Percentiles rank a stretch among this genome's conserved stretches.
Evolutionary conservation across 1,140 invertebrate genomes (phyloP).

Genomic region (Tetraneura akinire): DNA sequence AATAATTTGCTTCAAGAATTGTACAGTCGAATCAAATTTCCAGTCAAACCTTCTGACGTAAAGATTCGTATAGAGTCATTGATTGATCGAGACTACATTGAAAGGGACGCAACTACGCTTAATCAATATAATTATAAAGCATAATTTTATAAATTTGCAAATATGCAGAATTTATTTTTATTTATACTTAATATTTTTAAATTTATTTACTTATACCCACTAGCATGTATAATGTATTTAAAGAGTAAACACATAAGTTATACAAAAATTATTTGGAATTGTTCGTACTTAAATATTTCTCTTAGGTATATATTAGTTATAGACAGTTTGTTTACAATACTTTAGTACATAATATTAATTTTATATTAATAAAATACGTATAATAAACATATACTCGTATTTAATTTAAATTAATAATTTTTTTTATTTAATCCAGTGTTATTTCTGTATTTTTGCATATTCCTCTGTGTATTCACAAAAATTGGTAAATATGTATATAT

Average conservation of each 20-base stretch:
- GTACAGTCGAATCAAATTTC: slow-evolving; percentile 97
- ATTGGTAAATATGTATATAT: no score
- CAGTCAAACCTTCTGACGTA: slow-evolving; percentile 95
- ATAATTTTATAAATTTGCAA: slow-evolving; percentile 61
- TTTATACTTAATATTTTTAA: slow-evolving; percentile 20
- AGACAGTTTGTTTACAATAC: no score
- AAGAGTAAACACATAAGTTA: slow-evolving; percentile 28
- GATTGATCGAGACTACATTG: slow-evolving; percentile 98
- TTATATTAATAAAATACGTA: slow-evolving; percentile 26
- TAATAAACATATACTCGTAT: neutral
- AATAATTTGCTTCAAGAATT: slow-evolving; percentile 95
- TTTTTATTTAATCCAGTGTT: no score
- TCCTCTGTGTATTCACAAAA: no score
- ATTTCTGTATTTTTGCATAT: no score
- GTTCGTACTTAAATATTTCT: neutral
- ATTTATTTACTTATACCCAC: no score
- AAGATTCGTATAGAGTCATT: slow-evolving; percentile 98
- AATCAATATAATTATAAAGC: slow-evolving; percentile 99
- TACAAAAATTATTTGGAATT: neutral
- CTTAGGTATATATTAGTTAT: neutral
- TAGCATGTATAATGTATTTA: slow-evolving; percentile 37
- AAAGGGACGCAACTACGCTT: slow-evolving; percentile 95
- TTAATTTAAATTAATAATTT: neutral
- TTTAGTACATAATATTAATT: no score
- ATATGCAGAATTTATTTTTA: neutral